Evolutionary conservation across 2,888 invertebrate genomes (phyloP).

Genomic region (Erpobdella octoculata): DNA sequence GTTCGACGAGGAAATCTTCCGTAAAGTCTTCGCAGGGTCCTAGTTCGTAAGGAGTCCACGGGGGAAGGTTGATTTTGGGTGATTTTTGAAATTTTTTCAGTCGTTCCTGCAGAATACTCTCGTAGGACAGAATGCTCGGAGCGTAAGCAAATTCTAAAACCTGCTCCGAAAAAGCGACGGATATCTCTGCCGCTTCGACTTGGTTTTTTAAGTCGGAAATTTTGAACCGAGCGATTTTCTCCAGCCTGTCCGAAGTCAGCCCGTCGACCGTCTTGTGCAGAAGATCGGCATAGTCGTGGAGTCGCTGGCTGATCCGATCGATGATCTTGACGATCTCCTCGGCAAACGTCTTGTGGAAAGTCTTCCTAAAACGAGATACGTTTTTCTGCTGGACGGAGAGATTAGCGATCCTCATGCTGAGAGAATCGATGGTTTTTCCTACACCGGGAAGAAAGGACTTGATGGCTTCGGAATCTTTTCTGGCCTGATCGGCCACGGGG

Average conservation of each 20-base stretch:
- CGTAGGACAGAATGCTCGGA: slow-evolving; percentile 35
- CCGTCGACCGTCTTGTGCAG: slow-evolving; percentile 37
- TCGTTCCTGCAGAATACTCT: slow-evolving; percentile 27
- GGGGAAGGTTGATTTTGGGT: slow-evolving; percentile 18
- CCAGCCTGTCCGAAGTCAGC: slow-evolving; percentile 26
- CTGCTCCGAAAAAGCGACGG: slow-evolving; percentile 30
- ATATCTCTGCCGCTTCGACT: slow-evolving; percentile 31
- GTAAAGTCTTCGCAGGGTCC: background rate
- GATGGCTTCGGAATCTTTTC: slow-evolving; percentile 30
- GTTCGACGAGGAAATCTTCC: background rate
- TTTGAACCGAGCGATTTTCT: slow-evolving; percentile 26
- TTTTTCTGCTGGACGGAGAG: slow-evolving; percentile 35
- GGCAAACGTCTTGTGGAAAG: slow-evolving; percentile 36
- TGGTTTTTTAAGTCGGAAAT: slow-evolving; percentile 27
- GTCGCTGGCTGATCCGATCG: slow-evolving; percentile 30
- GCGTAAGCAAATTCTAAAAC: slow-evolving; percentile 35
- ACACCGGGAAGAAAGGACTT: slow-evolving; percentile 26
- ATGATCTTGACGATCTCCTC: slow-evolving; percentile 34
- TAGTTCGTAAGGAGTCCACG: slow-evolving; percentile 17
- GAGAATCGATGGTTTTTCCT: slow-evolving; percentile 28
- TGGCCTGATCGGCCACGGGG: slow-evolving; percentile 33
- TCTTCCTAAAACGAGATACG: slow-evolving; percentile 33
- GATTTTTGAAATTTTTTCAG: slow-evolving; percentile 34
- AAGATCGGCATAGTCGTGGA: slow-evolving; percentile 35
- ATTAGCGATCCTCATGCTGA: slow-evolving; percentile 33